Evolutionary conservation across 2,113 vertebrate genomes (phyloP), one percentile per base, ranked within the genome.

Genomic region (Ivindomyrus marchei): DNA sequence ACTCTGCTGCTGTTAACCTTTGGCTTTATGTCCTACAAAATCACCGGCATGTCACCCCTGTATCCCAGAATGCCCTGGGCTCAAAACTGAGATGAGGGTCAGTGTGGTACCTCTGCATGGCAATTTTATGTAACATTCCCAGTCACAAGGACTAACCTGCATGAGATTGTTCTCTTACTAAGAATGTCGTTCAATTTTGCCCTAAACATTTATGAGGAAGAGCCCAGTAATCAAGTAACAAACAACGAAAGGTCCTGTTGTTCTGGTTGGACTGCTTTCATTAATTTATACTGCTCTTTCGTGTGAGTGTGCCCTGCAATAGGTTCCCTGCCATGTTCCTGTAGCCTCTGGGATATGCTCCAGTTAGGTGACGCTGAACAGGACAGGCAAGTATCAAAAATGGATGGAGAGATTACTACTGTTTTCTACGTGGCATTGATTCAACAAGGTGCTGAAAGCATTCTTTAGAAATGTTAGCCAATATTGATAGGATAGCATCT

Each of bases 1-100:
- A 80, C 53, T 62, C 24, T 91, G 89, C 77, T 24, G 56, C 6
- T n/a, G 56, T 58, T 58, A 62, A 84, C 36, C 42, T 84, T 39
- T 2, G 24, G 1, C 1, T 11, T 50, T 24, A 87, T 31, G 49
- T 87, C n/a, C 27, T 86, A 15, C 49, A 47, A 86, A 47, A 31
- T 86, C 47, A 31, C 85, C 45, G 3, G 9, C 3, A 45, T 50
- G 21, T 27, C 85, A 49, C 47, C 19, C 27, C 53, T 31, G 7
- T n/a, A n/a, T 87, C n/a, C 24, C n/a, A 87, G 10, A 24, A 50
- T 87, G n/a, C n/a, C 47, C 3, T 31, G 13, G 5, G 49, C 24
- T 31, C 85, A 50, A 50, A 31, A n/a, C 3, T 50, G 24, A 15
- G 11, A 3, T 86, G 85, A 19, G 8, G n/a, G 8, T 62, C 24